Evolutionary conservation across 2,113 vertebrate species (phyloP), one percentile per base, ranked within the genome.

Genomic region (Prietella phreatophila): DNA sequence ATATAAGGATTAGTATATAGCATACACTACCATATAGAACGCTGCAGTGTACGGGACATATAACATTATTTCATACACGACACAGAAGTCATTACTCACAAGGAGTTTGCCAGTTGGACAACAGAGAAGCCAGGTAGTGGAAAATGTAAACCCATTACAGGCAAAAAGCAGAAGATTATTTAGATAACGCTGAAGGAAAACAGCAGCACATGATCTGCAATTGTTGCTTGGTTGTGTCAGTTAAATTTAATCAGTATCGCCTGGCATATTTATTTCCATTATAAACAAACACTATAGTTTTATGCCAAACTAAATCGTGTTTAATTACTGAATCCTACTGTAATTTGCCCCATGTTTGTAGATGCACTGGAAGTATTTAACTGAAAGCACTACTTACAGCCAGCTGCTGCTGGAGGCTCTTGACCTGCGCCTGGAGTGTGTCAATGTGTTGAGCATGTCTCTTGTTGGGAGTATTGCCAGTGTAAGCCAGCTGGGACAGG

Each of bases 401-500:
- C 92, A 99, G 96, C 95, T 99, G 97, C 71, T 98, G 97, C 92
- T 98, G 97, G 84, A 99, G 96, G 84, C 93, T 93, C 91, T 95
- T 96, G 92, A 99, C 96, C 94, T 98, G 97, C 81, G 90, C 93
- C 93, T 98, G 97, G 89, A 99, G 97, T 58, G 92, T 80, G 76
- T 98, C 98, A 0, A 96, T 90, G 89, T 97, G 96, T 92, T 96
- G 97, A 84, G 87, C 95, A 93, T 97, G 97, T 88, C 96, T 96
- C 95, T 97, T 99, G 33, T 94, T 95, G 85, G 98, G 96, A 61
- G 95, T 87, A 89, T 93, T 96, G 55, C 96, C 95, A 1, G 95
- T 94, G 92, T 97, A 97, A 0, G 97, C 96, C 67, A 99, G 96
- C 92, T 99, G 97, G 65, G 98, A 98, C 87, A 99, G 93, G 83